phyloP scores from a whole-genome alignment of 2,113 vertebrate genomes.

The Larimichthys polyactis region DNA sequence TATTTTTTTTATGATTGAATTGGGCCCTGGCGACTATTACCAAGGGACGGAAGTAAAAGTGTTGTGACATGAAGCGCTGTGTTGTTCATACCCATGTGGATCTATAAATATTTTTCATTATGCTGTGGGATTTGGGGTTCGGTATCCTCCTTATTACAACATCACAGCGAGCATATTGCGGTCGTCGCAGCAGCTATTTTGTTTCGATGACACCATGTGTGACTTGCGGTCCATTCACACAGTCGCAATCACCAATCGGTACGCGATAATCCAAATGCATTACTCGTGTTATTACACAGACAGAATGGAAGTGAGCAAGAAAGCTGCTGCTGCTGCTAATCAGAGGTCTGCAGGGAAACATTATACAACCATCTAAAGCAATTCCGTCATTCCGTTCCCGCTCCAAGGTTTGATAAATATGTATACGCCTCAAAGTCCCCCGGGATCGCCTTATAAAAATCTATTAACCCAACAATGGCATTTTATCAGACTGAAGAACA shows the following conservation, averaged over 20 bases:
- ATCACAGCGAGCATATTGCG: background rate
- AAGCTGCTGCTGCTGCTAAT: conserved; percentile 13
- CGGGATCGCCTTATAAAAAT: conserved; percentile 6
- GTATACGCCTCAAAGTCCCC: background rate
- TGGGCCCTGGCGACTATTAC: conserved; percentile 13
- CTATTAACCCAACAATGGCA: background rate
- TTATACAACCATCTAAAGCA: background rate
- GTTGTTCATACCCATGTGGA: background rate
- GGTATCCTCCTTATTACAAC: background rate
- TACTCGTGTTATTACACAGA: conserved; percentile 11
- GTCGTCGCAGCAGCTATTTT: conserved; percentile 1
- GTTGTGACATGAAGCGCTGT: background rate
- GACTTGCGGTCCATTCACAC: background rate
- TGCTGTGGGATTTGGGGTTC: background rate
- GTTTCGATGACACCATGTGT: conserved; percentile 34
- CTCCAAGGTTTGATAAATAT: background rate
- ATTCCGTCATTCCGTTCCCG: conserved; percentile 5
- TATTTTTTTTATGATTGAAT: conserved; percentile 14
- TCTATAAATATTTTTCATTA: no score
- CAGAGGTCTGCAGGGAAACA: background rate
- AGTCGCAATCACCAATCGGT: background rate
- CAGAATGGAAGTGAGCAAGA: background rate
- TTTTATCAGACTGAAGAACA: background rate
- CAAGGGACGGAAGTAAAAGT: conserved; percentile 23
- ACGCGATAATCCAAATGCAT: background rate